Conservation (phyloP, 2,113 vertebrate genomes). For the Tapirus terrestris region DNA sequence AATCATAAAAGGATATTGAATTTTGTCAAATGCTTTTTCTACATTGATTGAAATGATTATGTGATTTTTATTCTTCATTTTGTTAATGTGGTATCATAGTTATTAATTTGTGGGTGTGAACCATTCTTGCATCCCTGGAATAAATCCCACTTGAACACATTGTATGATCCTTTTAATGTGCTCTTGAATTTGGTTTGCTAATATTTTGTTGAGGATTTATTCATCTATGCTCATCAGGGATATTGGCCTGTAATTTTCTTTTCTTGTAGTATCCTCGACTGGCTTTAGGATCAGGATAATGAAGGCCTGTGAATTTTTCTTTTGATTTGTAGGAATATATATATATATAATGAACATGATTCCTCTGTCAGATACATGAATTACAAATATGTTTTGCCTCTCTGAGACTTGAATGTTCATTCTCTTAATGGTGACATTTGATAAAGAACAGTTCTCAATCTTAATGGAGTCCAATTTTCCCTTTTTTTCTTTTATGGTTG, state of each 20-base stretch:
- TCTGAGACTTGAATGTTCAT: neutral
- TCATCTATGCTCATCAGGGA: neutral
- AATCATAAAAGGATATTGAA: neutral
- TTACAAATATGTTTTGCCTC: neutral
- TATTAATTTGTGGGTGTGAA: neutral
- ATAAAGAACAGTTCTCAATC: neutral
- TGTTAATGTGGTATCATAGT: neutral
- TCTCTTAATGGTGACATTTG: neutral
- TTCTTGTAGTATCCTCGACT: neutral
- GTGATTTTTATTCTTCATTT: neutral
- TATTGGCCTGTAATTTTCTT: neutral
- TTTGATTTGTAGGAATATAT: neutral
- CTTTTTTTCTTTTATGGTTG: neutral
- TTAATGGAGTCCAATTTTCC: neutral
- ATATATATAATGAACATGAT: neutral
- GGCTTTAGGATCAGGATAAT: neutral
- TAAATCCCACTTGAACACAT: neutral
- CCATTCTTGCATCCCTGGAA: neutral
- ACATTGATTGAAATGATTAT: neutral
- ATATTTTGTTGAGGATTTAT: neutral
- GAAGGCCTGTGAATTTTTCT: neutral
- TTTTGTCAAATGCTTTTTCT: neutral
- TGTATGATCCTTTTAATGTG: neutral
- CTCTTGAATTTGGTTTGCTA: neutral
- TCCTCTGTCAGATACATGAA: neutral